phyloP scores from a whole-genome alignment of 2,888 invertebrate species.

The Pammene aurita region DNA sequence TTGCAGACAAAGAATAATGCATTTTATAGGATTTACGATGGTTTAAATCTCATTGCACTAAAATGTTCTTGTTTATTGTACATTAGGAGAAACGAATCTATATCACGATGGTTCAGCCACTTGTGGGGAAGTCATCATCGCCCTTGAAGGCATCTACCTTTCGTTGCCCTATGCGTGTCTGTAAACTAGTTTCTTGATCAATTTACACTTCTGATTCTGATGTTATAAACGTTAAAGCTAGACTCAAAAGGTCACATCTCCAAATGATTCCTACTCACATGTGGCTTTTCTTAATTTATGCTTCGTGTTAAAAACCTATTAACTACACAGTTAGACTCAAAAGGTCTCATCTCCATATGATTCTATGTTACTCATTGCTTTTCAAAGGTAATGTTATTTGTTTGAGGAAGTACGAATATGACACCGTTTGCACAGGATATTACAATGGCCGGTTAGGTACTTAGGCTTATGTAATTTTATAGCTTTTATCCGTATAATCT shows the following conservation, averaged over 20 bases:
- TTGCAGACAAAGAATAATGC: no score
- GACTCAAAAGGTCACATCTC: background rate
- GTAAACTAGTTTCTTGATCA: conserved; percentile 1
- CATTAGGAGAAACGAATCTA: background rate
- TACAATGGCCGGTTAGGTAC: conserved; percentile 11
- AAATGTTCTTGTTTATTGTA: no score
- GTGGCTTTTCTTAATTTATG: background rate
- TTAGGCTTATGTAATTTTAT: conserved; percentile 15
- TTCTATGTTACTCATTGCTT: background rate
- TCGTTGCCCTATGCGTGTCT: background rate
- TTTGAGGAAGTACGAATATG: conserved; percentile 5
- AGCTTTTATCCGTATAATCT: background rate
- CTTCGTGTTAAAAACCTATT: no score
- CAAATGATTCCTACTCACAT: background rate
- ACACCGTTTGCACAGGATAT: conserved; percentile 16
- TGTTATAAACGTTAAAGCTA: background rate
- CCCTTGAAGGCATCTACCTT: background rate
- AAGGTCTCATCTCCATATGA: background rate
- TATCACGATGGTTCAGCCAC: no score
- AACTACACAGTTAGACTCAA: background rate
- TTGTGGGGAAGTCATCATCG: no score
- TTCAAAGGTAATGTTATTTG: background rate
- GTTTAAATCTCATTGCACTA: no score
- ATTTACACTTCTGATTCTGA: background rate
- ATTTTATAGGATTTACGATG: no score